Percentiles rank a stretch among this genome's conserved stretches.
Evolutionary conservation across 2,113 vertebrate species (phyloP).

Genomic region (Phoenicopterus ruber): DNA sequence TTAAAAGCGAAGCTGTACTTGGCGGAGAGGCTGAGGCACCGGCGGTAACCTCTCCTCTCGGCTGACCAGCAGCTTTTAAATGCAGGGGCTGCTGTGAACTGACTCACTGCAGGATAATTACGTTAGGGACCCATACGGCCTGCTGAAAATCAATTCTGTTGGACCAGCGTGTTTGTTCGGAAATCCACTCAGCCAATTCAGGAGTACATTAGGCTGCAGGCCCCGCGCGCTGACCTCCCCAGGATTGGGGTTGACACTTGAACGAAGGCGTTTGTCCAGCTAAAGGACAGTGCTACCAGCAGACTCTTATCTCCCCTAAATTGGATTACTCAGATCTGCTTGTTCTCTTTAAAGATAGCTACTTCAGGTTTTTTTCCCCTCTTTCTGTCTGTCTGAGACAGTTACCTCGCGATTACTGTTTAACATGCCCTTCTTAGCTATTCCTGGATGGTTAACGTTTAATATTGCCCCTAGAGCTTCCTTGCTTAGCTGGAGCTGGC

Average conservation of each 20-base stretch:
- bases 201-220: slow-evolving; percentile 81
- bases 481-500: background rate
- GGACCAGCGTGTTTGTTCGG: slow-evolving; percentile 75
- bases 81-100: slow-evolving; percentile 70
- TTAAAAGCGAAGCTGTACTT: background rate
- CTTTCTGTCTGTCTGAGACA: slow-evolving; percentile 72
- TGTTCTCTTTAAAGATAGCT: slow-evolving; percentile 84
- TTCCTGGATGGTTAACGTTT: slow-evolving; percentile 3
- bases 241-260: slow-evolving; percentile 85
- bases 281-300: slow-evolving; percentile 82
- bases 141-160: slow-evolving; percentile 81
- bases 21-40: background rate
- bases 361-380: slow-evolving; percentile 67
- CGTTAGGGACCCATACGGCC: slow-evolving; percentile 77
- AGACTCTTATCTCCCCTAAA: slow-evolving; percentile 84
- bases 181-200: slow-evolving; percentile 81
- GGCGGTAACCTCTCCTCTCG: slow-evolving; percentile 3
- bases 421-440: slow-evolving; percentile 54
- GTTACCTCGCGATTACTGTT: slow-evolving; percentile 74
- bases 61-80: slow-evolving; percentile 67
- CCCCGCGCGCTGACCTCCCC: slow-evolving; percentile 75
- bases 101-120: slow-evolving; percentile 78
- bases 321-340: slow-evolving; percentile 85
- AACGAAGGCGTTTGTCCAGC: slow-evolving; percentile 82
- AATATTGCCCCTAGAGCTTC: background rate